These are phyloP conservation scores for Coryphaenoides rupestris DNA, from an alignment of 2,113 vertebrate species.

Conservation along the genomic window DNA sequence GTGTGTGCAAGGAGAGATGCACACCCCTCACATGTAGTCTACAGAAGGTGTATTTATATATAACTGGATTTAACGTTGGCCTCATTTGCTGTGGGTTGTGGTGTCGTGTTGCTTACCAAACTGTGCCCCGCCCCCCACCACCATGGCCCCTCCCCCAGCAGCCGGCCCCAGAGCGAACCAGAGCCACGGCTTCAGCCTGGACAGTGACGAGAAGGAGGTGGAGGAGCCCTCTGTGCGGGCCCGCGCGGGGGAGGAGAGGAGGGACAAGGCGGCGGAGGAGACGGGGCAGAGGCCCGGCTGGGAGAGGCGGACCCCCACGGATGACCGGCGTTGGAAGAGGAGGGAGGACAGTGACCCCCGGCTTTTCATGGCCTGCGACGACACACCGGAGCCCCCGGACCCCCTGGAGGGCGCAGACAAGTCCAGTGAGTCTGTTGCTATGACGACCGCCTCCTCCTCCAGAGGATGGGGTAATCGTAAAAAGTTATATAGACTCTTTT, in stretches of 20 bases:
- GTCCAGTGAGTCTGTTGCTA: slow-evolving; percentile 53
- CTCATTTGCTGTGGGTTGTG: too few species aligned
- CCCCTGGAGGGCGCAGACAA: slow-evolving; percentile 64
- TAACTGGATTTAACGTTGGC: too few species aligned
- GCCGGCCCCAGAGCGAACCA: slow-evolving; percentile 49
- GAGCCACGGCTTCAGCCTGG: slow-evolving; percentile 61
- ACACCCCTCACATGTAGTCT: too few species aligned
- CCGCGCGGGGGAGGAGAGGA: slow-evolving; percentile 42
- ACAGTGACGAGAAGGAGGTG: slow-evolving; percentile 62
- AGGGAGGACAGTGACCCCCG: slow-evolving; percentile 79
- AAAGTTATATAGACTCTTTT: too few species aligned
- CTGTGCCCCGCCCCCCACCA: too few species aligned
- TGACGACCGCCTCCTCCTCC: too few species aligned
- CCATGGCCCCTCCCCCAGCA: too few species aligned
- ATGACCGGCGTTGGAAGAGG: slow-evolving; percentile 61
- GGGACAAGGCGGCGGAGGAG: slow-evolving; percentile 54
- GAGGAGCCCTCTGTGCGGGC: slow-evolving; percentile 41
- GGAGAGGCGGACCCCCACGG: slow-evolving; percentile 51
- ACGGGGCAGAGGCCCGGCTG: slow-evolving; percentile 43
- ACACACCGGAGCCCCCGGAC: slow-evolving; percentile 71
- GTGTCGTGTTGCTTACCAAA: too few species aligned
- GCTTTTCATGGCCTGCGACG: slow-evolving; percentile 75
- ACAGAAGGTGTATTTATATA: too few species aligned
- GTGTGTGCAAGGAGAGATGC: too few species aligned
- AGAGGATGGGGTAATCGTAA: too few species aligned